A percentile compares a stretch with the other conserved stretches of the same genome.
These are phyloP conservation scores for Theonella swinhoei DNA, from an alignment of 37 sponge, comb jelly and placozoan genomes.

Conservation along the genomic window DNA sequence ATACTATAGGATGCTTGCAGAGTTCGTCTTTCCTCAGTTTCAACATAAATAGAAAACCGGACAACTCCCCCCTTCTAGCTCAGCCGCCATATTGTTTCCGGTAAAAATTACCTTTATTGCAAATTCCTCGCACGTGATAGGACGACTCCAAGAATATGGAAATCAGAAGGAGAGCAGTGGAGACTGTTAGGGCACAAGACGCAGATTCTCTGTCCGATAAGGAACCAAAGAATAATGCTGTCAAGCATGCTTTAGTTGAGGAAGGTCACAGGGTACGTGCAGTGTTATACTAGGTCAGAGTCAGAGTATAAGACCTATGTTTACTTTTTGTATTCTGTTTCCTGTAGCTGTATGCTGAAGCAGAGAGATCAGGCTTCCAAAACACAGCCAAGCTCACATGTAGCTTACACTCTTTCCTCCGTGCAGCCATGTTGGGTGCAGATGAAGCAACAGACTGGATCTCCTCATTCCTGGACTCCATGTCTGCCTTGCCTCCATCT, in stretches of 20 bases:
- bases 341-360: slow-evolving; percentile 9
- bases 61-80: neutral
- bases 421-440: slow-evolving; percentile 12
- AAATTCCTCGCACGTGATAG: slow-evolving; percentile 6
- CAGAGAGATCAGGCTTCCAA: slow-evolving; percentile 15
- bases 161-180: slow-evolving; percentile 12
- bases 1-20: neutral
- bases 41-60: neutral
- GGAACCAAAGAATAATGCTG: neutral
- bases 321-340: too few relatives aligned
- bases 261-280: neutral
- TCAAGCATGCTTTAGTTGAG: slow-evolving; percentile 9
- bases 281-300: too few relatives aligned
- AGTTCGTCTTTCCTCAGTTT: neutral
- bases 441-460: slow-evolving; percentile 35
- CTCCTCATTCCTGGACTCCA: slow-evolving; percentile 22
- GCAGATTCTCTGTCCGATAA: neutral
- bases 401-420: neutral
- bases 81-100: slow-evolving; percentile 39
- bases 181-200: neutral
- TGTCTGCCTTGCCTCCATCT: slow-evolving; percentile 12
- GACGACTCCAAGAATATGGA: neutral
- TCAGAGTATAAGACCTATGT: too few relatives aligned
- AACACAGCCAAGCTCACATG: slow-evolving; percentile 1
- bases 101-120: neutral